Conservation (phyloP, 2,888 invertebrate species). For the Dryocosmus kuriphilus region DNA sequence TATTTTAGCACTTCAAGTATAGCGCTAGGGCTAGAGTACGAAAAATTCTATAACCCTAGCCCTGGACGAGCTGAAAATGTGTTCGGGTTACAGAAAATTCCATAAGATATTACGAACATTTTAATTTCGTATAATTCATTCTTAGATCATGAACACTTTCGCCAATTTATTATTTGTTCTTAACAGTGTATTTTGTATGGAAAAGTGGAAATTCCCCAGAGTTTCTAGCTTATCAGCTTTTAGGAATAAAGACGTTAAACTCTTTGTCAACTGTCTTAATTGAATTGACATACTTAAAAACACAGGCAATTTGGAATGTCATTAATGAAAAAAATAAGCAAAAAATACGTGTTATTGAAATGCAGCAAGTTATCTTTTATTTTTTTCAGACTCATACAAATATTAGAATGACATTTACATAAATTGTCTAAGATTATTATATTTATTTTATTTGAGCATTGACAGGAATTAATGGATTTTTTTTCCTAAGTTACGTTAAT, state of each 20-base stretch:
- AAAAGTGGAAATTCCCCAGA: not conserved
- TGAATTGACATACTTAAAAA: not conserved
- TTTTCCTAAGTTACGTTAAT: not conserved
- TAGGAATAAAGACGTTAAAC: not conserved
- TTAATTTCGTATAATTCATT: too few relatives aligned
- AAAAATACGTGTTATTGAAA: not conserved
- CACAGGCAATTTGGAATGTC: not conserved
- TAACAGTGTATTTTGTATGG: too few relatives aligned
- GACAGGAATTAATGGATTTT: not conserved
- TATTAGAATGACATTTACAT: not conserved
- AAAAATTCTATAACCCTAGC: too few relatives aligned
- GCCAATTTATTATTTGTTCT: too few relatives aligned
- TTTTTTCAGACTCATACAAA: not conserved
- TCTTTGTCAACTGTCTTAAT: not conserved
- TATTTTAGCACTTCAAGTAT: too few relatives aligned
- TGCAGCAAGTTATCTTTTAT: not conserved
- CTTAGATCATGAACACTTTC: too few relatives aligned
- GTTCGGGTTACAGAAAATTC: too few relatives aligned
- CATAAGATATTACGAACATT: too few relatives aligned
- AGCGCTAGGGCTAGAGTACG: too few relatives aligned
- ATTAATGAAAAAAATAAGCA: not conserved
- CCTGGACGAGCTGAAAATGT: too few relatives aligned
- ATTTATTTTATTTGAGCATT: not conserved
- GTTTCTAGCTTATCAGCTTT: not conserved
- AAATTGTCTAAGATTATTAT: not conserved